phyloP scores from a whole-genome alignment of 2,888 invertebrate species.

The Heliothis peltigera region DNA sequence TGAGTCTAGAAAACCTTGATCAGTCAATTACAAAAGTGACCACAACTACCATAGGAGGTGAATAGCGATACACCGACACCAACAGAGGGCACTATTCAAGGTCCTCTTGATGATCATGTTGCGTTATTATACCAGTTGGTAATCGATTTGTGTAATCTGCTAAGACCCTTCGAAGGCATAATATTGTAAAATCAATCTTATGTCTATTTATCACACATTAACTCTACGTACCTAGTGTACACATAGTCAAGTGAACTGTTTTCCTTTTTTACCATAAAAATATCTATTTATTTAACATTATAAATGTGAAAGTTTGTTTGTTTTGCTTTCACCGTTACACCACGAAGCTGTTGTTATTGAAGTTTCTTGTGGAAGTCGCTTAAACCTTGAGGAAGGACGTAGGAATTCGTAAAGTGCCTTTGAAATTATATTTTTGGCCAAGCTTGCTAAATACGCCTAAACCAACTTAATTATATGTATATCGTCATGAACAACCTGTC shows the following conservation, averaged over 20 bases:
- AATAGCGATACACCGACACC: constrained; percentile 5
- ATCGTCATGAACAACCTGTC: too few relatives aligned
- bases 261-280: neutral
- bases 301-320: constrained; percentile 1
- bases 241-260: neutral
- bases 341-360: neutral
- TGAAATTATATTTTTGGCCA: too few relatives aligned
- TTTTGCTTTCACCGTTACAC: constrained; percentile 2
- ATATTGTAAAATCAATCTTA: constrained; percentile 1
- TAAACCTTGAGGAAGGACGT: too few relatives aligned
- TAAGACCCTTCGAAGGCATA: neutral
- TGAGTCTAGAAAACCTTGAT: constrained; percentile 35
- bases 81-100: constrained; percentile 33
- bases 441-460: too few relatives aligned
- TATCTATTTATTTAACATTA: neutral
- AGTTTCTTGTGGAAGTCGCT: neutral
- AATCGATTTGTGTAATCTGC: constrained; percentile 16
- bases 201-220: neutral
- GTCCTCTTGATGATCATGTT: constrained; percentile 39
- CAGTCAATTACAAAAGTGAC: constrained; percentile 38
- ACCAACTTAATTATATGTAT: too few relatives aligned
- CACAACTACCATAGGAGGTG: constrained; percentile 8
- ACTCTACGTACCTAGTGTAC: neutral
- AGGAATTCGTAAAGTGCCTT: too few relatives aligned
- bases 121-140: constrained; percentile 30